A percentile compares a stretch with the other conserved stretches of the same genome.
Conservation (phyloP, 1,140 invertebrate species). For the Radopholus similis region DNA sequence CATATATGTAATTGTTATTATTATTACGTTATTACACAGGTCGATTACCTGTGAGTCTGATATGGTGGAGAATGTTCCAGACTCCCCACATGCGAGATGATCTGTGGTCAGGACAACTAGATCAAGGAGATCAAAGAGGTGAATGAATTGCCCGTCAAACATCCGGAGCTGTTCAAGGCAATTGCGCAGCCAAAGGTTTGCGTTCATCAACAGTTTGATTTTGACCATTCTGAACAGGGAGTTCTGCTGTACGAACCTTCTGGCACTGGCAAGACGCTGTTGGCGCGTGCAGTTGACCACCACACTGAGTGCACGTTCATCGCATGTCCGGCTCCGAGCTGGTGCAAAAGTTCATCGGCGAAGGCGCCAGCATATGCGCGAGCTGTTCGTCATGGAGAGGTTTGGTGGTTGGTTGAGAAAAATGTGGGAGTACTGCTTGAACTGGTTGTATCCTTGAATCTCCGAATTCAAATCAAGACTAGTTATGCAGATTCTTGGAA, state of each 20-base stretch:
- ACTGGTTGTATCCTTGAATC: not conserved
- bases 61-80: slow-evolving; percentile 99
- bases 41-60: slow-evolving; percentile 99
- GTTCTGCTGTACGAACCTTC: slow-evolving; percentile 96
- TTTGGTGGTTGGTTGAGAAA: slow-evolving; percentile 56
- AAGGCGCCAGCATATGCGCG: slow-evolving; percentile 97
- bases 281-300: slow-evolving; percentile 96
- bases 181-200: slow-evolving; percentile 90
- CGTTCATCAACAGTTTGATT: not conserved
- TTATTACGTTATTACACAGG: no score
- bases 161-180: slow-evolving; percentile 98
- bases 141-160: slow-evolving; percentile 97
- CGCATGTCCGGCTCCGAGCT: slow-evolving; percentile 96
- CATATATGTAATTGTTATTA: no score
- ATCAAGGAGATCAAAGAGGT: slow-evolving; percentile 99
- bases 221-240: slow-evolving; percentile 65
- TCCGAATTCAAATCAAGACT: not conserved
- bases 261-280: slow-evolving; percentile 87
- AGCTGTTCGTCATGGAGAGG: slow-evolving; percentile 97
- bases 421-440: not conserved
- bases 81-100: slow-evolving; percentile 99
- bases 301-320: slow-evolving; percentile 99
- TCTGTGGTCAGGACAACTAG: slow-evolving; percentile 96
- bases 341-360: slow-evolving; percentile 99
- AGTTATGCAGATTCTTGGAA: no score